phyloP scores from a whole-genome alignment of 2,113 vertebrate genomes.

The Cebidichthys violaceus region DNA sequence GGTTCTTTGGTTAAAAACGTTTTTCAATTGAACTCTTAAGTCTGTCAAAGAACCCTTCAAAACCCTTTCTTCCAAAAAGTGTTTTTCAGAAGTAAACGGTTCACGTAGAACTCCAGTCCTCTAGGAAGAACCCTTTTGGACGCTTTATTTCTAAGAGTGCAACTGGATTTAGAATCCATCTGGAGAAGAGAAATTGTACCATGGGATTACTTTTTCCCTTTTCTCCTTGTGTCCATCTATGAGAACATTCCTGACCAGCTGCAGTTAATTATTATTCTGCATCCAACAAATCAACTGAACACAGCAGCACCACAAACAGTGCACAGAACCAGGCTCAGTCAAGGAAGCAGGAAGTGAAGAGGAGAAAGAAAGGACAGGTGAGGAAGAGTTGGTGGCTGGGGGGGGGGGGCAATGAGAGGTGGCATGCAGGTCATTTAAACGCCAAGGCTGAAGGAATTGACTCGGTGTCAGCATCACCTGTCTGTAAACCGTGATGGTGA shows the following conservation, averaged over 20 bases:
- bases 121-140: background rate
- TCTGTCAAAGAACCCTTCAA: background rate
- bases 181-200: background rate
- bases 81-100: background rate
- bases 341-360: conserved; percentile 53
- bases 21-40: background rate
- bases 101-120: background rate
- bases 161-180: conserved; percentile 9
- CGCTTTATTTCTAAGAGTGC: background rate
- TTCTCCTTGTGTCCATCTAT: conserved; percentile 30
- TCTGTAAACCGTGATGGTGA: conserved; percentile 67
- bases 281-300: conserved; percentile 50
- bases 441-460: conserved; percentile 87
- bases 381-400: conserved; percentile 39
- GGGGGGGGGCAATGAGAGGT: conserved; percentile 70
- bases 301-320: conserved; percentile 55
- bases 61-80: background rate
- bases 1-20: background rate
- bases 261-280: conserved; percentile 30
- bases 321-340: conserved; percentile 51
- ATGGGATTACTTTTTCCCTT: background rate
- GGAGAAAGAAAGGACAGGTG: conserved; percentile 63
- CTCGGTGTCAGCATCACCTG: conserved; percentile 75
- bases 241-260: conserved; percentile 63
- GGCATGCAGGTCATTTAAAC: conserved; percentile 89